Evolutionary conservation across 1,140 invertebrate species (phyloP), one percentile per base, ranked within the genome.

Genomic region (Phymastichus coffea): DNA sequence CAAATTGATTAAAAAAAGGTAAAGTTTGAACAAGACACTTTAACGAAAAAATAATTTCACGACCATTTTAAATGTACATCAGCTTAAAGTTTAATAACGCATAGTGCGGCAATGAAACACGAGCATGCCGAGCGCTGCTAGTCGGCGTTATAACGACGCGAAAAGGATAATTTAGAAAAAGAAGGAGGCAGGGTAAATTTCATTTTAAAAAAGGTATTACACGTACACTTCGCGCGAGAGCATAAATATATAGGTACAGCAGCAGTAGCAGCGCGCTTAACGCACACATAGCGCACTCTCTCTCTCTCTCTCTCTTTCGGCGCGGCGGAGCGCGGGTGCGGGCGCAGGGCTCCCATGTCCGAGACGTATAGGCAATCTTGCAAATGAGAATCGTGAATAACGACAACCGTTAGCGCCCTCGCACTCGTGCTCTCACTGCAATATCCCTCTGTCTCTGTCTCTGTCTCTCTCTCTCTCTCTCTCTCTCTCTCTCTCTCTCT

Each of bases 351-450:
- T n/a, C n/a, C 73, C 72, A 70, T 72, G 70, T 68, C 66, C 70
- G 70, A 78, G 76, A 78, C 72, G 69, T 78, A 78, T 77, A 77
- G 75, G 75, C 76, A 78, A 78, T 78, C 74, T 78, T 76, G 76
- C 71, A 77, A 77, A 77, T 77, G 75, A 78, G 76, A 78, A 76
- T 75, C 75, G 75, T 75, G 76, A 77, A 68, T 78, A 77, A 77
- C 74, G 74, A 70, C 59, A 65, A 65, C 68, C 75, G 76, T 78
- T 78, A 78, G 73, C 72, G 73, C 72, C 74, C 74, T 69, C 67
- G 65, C 63, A 63, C 64, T 59, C 61, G 57, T 52, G 61, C 63
- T 65, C 64, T 38, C 53, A 14, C 28, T 1, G 38, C n/a, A 40
- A 12, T 40, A 40, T 22, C 26, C 2, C 41, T 15, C n/a, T 23